phyloP scores from a whole-genome alignment of 1,140 invertebrate genomes.

The Lethocerus indicus region DNA sequence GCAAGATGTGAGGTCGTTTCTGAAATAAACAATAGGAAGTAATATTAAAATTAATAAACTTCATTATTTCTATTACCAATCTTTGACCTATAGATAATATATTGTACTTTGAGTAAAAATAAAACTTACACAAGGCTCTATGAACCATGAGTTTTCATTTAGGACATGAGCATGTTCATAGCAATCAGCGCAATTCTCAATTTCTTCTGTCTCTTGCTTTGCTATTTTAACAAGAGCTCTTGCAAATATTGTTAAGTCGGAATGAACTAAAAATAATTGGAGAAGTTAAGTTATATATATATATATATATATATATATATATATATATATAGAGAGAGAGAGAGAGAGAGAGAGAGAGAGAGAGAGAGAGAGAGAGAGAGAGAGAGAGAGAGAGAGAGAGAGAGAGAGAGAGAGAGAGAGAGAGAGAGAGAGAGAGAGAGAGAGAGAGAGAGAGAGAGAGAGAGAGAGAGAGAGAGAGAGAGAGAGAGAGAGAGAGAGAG shows the following conservation, averaged over 20 bases:
- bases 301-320: not conserved
- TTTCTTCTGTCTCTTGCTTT: constrained; percentile 72
- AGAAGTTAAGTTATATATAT: not conserved
- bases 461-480: constrained; percentile 5
- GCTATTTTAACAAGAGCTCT: constrained; percentile 66
- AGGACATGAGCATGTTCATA: constrained; percentile 73
- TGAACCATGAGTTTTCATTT: constrained; percentile 66
- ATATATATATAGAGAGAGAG: constrained; percentile 1
- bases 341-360: constrained; percentile 5
- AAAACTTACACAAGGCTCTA: constrained; percentile 62
- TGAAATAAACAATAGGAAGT: not conserved
- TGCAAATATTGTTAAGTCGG: constrained; percentile 57
- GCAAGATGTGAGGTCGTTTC: constrained; percentile 53
- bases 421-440: constrained; percentile 5
- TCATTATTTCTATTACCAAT: not conserved
- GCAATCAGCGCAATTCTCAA: constrained; percentile 86
- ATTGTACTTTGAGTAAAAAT: not conserved
- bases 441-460: constrained; percentile 5
- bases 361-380: constrained; percentile 5
- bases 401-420: constrained; percentile 5
- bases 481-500: constrained; percentile 5
- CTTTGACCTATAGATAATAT: not conserved
- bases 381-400: constrained; percentile 5
- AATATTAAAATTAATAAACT: not conserved
- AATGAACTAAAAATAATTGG: constrained; percentile 38